Base-by-base conservation (phyloP, 2,113 vertebrate genomes). In the Tautogolabrus adspersus region DNA sequence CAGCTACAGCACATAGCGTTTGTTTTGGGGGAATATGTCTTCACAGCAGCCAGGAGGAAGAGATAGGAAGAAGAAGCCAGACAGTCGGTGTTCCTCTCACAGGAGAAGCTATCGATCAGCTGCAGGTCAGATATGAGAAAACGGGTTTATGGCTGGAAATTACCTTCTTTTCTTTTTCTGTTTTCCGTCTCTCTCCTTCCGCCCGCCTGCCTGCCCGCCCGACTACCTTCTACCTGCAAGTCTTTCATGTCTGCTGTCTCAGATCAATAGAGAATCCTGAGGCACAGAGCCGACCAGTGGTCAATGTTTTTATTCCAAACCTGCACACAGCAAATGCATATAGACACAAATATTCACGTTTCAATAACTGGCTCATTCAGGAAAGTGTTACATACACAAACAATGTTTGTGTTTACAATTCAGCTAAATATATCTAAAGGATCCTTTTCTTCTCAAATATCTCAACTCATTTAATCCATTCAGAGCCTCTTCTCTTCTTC, bases 91-190 rank as follows among this genome's bases (percentile, higher is more conserved):
- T 57, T 40, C n/a, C 69, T 66, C 52, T 74, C 47, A 40, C 30
- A 66, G 67, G 49, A 84, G 71, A 59, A 65, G 62, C 63, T 68
- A 87, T 87, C 68, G 77, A 87, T 88, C 72, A 81, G 30, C 70
- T 71, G 72, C 58, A 79, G 80, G 82, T 89, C 72, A 84, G 60
- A 81, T 81, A 65, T 79, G 65, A 84, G 67, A 81, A 81, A 70
- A 64, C 18, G 67, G 62, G 34, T 66, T 86, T 68, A 40, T 76
- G 62, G 63, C 64, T 81, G 38, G 66, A 83, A 87, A 86, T 86
- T 26, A 76, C 56, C 62, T 72, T 66, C 21, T 77, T 81, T 74
- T 52, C 59, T 67, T 68, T 76, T 74, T 75, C 55, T 47, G 34
- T 40, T 79, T 81, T 71, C 82, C 66, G 52, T 72, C 34, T 85